Percentiles rank a stretch among this genome's conserved stretches.
phyloP scores from a whole-genome alignment of 1,140 invertebrate species.

The Drosophila bocqueti region DNA sequence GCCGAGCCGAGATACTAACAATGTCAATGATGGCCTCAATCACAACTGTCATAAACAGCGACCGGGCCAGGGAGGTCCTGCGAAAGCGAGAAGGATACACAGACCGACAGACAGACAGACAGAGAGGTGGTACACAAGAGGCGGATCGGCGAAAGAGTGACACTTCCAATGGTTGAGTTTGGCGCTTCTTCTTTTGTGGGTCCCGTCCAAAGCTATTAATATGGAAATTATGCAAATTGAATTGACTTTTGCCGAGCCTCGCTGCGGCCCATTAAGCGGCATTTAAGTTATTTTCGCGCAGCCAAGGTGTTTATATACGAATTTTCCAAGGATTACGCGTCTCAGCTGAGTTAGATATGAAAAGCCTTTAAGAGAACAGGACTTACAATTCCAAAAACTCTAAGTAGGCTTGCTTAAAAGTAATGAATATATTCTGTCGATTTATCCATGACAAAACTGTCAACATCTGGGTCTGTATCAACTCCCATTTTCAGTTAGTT shows the following conservation, averaged over 20 bases:
- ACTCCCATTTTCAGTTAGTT: not conserved
- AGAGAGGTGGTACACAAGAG: not conserved
- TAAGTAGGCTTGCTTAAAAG: not conserved
- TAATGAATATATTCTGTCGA: not conserved
- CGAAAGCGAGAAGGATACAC: conserved; percentile 11
- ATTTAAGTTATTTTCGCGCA: conserved; percentile 32
- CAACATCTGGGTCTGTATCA: not conserved
- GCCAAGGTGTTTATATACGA: conserved; percentile 40
- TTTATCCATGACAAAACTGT: not conserved
- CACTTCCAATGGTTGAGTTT: conserved; percentile 29
- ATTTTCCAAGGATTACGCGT: conserved; percentile 15
- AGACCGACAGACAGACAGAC: not conserved
- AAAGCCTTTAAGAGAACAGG: conserved; percentile 11
- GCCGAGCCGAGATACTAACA: conserved; percentile 24
- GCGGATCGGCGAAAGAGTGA: conserved; percentile 11
- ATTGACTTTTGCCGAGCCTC: conserved; percentile 59
- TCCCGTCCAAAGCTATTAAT: conserved; percentile 58
- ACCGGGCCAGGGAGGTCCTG: conserved; percentile 13
- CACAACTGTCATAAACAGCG: conserved; percentile 76
- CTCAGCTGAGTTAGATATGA: conserved; percentile 6
- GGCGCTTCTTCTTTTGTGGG: conserved; percentile 35
- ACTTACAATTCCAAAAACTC: not conserved
- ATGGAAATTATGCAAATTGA: conserved; percentile 72
- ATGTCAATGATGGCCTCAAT: conserved; percentile 79
- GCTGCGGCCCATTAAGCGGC: conserved; percentile 35